Percentiles rank a stretch among this genome's conserved stretches.
Conservation (phyloP, 2,888 invertebrate genomes). For the Oscheius onirici region DNA sequence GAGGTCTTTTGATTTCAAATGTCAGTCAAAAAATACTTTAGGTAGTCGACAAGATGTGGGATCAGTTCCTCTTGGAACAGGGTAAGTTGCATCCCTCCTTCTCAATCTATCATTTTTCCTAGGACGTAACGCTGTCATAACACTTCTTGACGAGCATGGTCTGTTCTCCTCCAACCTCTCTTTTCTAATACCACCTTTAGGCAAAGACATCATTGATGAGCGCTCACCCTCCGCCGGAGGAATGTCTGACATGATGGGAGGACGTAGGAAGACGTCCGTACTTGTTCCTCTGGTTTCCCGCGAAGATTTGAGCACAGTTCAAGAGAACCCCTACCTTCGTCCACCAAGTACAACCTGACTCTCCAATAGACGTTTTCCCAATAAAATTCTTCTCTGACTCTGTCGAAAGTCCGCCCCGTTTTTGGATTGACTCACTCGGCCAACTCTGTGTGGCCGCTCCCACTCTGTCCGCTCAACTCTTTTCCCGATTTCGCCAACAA, state of each 20-base stretch:
- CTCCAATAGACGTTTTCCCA: background rate
- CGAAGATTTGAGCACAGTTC: conserved; percentile 50
- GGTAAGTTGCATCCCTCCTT: conserved; percentile 31
- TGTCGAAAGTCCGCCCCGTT: conserved; percentile 7
- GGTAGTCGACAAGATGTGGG: conserved; percentile 70
- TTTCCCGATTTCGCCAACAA: background rate
- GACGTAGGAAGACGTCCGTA: conserved; percentile 61
- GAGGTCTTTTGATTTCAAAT: conserved; percentile 26
- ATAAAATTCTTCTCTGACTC: background rate
- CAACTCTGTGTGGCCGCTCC: background rate
- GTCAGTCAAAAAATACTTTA: no score
- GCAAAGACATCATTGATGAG: conserved; percentile 35
- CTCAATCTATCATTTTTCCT: background rate
- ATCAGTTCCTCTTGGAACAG: conserved; percentile 59
- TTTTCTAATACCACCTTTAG: conserved; percentile 7
- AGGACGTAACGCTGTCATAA: conserved; percentile 18
- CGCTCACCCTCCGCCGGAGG: conserved; percentile 46
- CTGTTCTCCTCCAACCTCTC: background rate
- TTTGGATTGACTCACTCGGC: conserved; percentile 20
- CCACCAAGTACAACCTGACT: conserved; percentile 45
- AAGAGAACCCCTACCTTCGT: conserved; percentile 41
- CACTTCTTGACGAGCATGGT: conserved; percentile 28
- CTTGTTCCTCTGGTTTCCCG: conserved; percentile 63
- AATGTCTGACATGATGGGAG: conserved; percentile 35
- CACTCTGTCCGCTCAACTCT: background rate